These are phyloP conservation scores for Carposina sasakii DNA, from an alignment of 1,140 invertebrate genomes.

Conservation along the genomic window DNA sequence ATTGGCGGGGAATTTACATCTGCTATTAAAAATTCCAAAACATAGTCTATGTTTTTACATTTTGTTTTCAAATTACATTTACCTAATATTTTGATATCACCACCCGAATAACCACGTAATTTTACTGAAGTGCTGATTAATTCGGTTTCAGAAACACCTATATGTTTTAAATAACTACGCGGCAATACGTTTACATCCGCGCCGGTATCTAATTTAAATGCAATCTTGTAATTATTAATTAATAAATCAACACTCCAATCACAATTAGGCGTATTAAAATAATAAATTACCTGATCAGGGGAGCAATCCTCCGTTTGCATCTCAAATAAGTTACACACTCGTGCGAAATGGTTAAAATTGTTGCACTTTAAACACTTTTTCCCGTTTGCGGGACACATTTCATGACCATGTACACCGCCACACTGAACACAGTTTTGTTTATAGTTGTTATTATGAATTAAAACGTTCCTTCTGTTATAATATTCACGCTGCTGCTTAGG, in stretches of 20 bases:
- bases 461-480: no score
- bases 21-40: constrained; percentile 3
- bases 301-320: not conserved
- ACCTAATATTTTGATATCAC: not conserved
- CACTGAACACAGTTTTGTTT: not conserved
- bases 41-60: not conserved
- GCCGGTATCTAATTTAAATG: constrained; percentile 10
- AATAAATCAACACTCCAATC: constrained; percentile 5
- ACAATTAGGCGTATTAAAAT: not conserved
- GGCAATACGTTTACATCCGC: constrained; percentile 10
- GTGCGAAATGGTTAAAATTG: constrained; percentile 7
- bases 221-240: not conserved
- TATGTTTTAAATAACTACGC: not conserved
- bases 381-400: constrained; percentile 2
- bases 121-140: not conserved
- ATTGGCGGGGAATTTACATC: constrained; percentile 2
- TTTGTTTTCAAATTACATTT: not conserved
- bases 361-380: constrained; percentile 1
- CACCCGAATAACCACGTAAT: constrained; percentile 3
- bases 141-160: not conserved
- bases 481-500: not conserved
- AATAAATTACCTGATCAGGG: constrained; percentile 3
- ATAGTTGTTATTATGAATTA: not conserved
- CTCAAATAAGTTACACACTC: constrained; percentile 3
- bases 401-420: not conserved